phyloP scores from a whole-genome alignment of 2,113 vertebrate species.

The Labeo catla region DNA sequence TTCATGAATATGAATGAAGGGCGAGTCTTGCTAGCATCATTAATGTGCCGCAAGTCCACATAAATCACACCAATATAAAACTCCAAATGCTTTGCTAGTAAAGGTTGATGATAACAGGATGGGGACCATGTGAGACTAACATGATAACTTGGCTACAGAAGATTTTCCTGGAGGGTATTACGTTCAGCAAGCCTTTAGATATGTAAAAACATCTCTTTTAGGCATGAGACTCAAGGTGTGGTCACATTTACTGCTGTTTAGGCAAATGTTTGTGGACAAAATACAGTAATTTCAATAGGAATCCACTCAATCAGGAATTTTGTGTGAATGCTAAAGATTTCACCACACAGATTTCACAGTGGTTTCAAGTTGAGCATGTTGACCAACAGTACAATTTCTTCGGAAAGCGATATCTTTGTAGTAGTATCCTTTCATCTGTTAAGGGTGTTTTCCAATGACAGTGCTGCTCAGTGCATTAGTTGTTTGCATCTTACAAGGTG shows the following conservation, averaged over 20 bases:
- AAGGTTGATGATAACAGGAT: slow-evolving; percentile 62
- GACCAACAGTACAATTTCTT: too few species aligned
- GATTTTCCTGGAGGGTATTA: neutral
- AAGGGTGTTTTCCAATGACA: too few species aligned
- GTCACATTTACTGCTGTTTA: too few species aligned
- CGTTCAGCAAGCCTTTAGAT: neutral
- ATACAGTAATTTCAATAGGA: neutral
- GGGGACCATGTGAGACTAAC: neutral
- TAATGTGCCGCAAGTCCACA: slow-evolving; percentile 77
- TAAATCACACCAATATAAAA: slow-evolving; percentile 79
- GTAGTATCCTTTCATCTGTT: too few species aligned
- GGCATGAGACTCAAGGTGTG: neutral
- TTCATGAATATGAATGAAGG: slow-evolving; percentile 82
- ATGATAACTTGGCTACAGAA: neutral
- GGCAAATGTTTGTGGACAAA: neutral
- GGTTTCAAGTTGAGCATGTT: neutral
- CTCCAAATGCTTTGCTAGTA: slow-evolving; percentile 74
- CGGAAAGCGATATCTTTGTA: too few species aligned
- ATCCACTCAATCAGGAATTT: neutral
- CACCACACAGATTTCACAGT: neutral
- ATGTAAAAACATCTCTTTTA: neutral
- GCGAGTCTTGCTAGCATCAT: slow-evolving; percentile 74
- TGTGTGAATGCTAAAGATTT: neutral
- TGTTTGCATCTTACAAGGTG: too few species aligned
- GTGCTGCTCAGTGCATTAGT: too few species aligned